phyloP scores from a whole-genome alignment of 2,888 invertebrate genomes.

The Caenorhabditis virilis region DNA sequence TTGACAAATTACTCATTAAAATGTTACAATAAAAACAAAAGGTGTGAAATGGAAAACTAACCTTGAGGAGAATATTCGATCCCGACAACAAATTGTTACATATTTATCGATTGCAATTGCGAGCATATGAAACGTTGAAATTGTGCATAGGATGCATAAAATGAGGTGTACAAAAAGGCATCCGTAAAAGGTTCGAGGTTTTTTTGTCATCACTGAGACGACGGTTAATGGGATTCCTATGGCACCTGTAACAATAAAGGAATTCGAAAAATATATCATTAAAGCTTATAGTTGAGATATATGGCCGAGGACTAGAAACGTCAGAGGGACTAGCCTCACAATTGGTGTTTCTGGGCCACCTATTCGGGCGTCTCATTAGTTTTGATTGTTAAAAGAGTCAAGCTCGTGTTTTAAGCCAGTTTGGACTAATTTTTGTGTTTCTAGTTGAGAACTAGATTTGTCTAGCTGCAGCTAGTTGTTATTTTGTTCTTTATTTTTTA shows the following conservation, averaged over 20 bases:
- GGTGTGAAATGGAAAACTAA: conserved; percentile 1
- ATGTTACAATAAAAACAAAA: not conserved
- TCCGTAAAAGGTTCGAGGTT: conserved; percentile 53
- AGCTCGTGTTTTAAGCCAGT: too few species aligned
- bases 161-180: conserved; percentile 65
- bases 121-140: conserved; percentile 67
- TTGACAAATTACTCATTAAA: not conserved
- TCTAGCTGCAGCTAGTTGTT: too few species aligned
- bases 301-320: too few species aligned
- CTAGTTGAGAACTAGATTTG: too few species aligned
- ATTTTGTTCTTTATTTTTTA: too few species aligned
- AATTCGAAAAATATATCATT: conserved; percentile 4
- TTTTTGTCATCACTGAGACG: conserved; percentile 57
- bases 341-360: too few species aligned
- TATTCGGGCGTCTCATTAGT: too few species aligned
- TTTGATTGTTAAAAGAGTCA: too few species aligned
- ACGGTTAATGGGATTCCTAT: conserved; percentile 66
- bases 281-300: too few species aligned
- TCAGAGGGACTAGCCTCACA: too few species aligned
- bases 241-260: conserved; percentile 54
- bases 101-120: conserved; percentile 68
- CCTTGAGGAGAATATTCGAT: conserved; percentile 51
- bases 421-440: too few species aligned
- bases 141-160: conserved; percentile 66
- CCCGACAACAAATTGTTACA: conserved; percentile 63